Conservation (phyloP, 2,888 invertebrate species). For the Dione juno region DNA sequence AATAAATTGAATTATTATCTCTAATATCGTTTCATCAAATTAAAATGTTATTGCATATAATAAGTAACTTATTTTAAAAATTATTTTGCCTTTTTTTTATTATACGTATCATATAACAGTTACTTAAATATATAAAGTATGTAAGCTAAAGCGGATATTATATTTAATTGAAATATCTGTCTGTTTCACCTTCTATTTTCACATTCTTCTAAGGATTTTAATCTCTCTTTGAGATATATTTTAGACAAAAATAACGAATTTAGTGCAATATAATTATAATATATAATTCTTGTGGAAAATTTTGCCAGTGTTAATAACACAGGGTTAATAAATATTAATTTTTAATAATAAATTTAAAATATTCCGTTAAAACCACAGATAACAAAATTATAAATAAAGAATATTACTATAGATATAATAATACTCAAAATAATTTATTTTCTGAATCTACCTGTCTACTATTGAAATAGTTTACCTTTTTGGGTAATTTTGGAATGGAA, state of each 20-base stretch:
- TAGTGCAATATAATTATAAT: slow-evolving; percentile 28
- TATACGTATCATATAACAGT: no score
- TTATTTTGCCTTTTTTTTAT: no score
- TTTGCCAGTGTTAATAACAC: slow-evolving; percentile 43
- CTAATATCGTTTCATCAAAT: neutral
- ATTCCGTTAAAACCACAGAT: neutral
- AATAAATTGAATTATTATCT: neutral
- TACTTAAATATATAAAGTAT: no score
- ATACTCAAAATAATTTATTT: neutral
- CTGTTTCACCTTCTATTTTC: neutral
- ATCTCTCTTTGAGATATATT: neutral
- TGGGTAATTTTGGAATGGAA: neutral
- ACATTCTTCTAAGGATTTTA: neutral
- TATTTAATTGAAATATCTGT: neutral
- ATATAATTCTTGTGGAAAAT: slow-evolving; percentile 27
- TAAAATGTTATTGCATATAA: neutral
- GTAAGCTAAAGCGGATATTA: no score
- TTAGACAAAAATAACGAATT: slow-evolving; percentile 32
- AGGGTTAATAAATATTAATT: slow-evolving; percentile 27
- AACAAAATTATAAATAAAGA: neutral
- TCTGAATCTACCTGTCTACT: slow-evolving; percentile 1
- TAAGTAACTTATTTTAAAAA: neutral
- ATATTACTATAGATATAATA: neutral
- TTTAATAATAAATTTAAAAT: neutral
- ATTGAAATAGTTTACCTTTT: slow-evolving; percentile 9